Evolutionary conservation across 2,113 vertebrate species (phyloP), one percentile per base, ranked within the genome.

Genomic region (Pedetes capensis): DNA sequence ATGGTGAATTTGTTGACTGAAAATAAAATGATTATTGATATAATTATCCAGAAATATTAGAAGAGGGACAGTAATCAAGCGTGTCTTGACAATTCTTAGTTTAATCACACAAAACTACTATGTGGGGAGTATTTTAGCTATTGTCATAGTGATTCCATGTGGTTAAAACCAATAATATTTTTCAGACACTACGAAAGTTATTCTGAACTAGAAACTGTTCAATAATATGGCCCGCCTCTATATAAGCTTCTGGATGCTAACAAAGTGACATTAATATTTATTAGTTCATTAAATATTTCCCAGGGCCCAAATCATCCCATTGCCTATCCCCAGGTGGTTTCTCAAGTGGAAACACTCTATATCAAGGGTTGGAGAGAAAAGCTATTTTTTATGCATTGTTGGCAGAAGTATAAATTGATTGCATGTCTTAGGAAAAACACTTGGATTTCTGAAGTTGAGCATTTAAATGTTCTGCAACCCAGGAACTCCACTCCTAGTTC

Each of bases 261-360:
- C 37, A 9, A 95, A 37, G 59, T 49, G 34, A 78, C 2, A 69
- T 66, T 91, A 92, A 72, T 12, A 68, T 93, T 89, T 95, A 72
- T n/a, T 39, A 44, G 34, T 51, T 14, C 55, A 53, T 59, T 85
- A 42, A 84, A 81, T 71, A 76, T 53, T 89, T 75, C n/a, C 29
- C 47, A 78, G 6, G 47, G 27, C 23, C 49, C 37, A 89, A 87
- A 81, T 11, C 75, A 34, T 23, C 89, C 79, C 47, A 39, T 86
- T 51, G 59, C 6, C n/a, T 61, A 14, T 53, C 32, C 51, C 34
- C 61, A 59, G 37, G 74, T 23, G 37, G 27, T 11, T 51, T 44
- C 16, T 87, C 49, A 49, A 91, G 81, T 29, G 23, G 16, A 85
- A 81, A 81, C 44, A 32, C 32, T 84, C 17, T 57, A 37, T 34